Percentiles rank a stretch among this genome's conserved stretches.
Conservation (phyloP, 2,113 vertebrate species). For the Notothenia rossii region DNA sequence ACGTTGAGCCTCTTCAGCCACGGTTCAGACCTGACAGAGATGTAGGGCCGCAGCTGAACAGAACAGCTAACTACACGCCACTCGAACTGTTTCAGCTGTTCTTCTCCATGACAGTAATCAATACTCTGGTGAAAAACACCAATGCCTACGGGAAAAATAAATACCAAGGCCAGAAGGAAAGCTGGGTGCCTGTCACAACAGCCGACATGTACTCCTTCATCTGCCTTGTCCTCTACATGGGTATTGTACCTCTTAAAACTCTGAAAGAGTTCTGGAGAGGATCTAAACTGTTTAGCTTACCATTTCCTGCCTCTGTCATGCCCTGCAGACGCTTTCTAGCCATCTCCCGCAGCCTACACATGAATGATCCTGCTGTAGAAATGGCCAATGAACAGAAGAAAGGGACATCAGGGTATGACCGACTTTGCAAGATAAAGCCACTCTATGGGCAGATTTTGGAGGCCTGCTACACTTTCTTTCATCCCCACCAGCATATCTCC, state of each 20-base stretch:
- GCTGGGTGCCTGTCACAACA: conserved; percentile 44
- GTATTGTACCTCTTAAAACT: conserved; percentile 60
- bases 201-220: conserved; percentile 71
- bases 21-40: conserved; percentile 62
- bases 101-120: conserved; percentile 61
- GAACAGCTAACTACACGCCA: conserved; percentile 60
- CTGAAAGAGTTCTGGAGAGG: conserved; percentile 69
- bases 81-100: conserved; percentile 72
- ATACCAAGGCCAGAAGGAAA: conserved; percentile 33
- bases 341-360: conserved; percentile 58
- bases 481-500: conserved; percentile 69
- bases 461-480: conserved; percentile 68
- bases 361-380: conserved; percentile 59
- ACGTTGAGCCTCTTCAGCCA: conserved; percentile 45
- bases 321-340: conserved; percentile 52
- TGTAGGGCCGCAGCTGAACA: conserved; percentile 61
- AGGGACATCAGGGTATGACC: conserved; percentile 60
- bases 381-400: conserved; percentile 64
- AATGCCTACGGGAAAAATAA: conserved; percentile 60
- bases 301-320: conserved; percentile 70
- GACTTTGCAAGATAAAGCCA: conserved; percentile 69
- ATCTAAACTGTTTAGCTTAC: conserved; percentile 58
- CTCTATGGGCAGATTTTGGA: conserved; percentile 69
- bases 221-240: conserved; percentile 72
- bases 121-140: conserved; percentile 63